Evolutionary conservation across 2,888 invertebrate species (phyloP), one percentile per base, ranked within the genome.

Genomic region (Rhingia campestris): DNA sequence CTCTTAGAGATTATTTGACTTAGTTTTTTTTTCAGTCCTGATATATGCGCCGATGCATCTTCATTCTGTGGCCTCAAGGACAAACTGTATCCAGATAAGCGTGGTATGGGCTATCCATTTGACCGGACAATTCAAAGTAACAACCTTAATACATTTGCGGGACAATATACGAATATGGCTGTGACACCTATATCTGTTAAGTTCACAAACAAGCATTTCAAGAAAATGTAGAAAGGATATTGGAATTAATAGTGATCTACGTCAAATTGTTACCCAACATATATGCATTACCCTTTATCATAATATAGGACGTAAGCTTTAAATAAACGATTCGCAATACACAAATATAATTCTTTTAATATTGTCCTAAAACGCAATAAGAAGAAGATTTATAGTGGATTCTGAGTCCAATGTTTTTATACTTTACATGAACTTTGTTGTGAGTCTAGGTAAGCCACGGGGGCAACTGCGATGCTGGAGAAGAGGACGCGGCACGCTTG

Each of bases 1-100:
- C 3, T 10, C 3, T 4, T n/a, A 7, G 4, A 45, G 33, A 30
- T 6, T 33, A n/a, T 35, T 33, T 51, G 22, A 22, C 22, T 43
- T 49, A 7, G 0, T 51, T 41, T 35, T 14, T n/a, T 5, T 45
- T 70, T 58, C n/a, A 89, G 88, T 6, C 82, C 86, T 22, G 88
- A 88, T 76, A 70, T 87, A 4, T 95, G 95, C 88, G 93, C 93
- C 88, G 94, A 94, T 89, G 94, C 95, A 0, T 92, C 93, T 0
- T 94, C 95, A 51, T 95, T 94, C 92, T 95, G 95, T 89, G 95
- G 95, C 47, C 92, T 95, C 86, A 92, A 94, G 74, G 94, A 95
- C 89, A 92, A 94, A 80, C 91, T 92, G 81, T 95, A 95, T 90
- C 95, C 95, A 0, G 95, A 95, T 91, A 91, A 90, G 6, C 92